A percentile compares a stretch with the other conserved stretches of the same genome.
Conservation (phyloP, 2,888 invertebrate genomes). For the Notocelia uddmanniana region DNA sequence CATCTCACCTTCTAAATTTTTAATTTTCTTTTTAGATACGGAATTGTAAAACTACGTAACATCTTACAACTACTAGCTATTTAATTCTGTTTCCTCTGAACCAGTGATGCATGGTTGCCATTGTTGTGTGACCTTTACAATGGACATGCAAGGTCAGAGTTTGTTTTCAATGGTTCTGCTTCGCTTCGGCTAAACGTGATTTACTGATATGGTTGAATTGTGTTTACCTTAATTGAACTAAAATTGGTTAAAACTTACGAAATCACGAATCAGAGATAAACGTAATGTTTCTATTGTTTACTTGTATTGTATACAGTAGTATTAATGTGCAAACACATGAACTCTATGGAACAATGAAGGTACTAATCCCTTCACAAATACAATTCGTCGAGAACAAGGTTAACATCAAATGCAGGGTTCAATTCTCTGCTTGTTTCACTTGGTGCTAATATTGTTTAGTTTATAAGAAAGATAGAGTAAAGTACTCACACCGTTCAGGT, state of each 20-base stretch:
- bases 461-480: too few relatives aligned
- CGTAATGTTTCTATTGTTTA: neutral
- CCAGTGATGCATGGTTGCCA: slow-evolving; percentile 37
- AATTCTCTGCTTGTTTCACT: too few relatives aligned
- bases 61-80: neutral
- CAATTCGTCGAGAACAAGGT: too few relatives aligned
- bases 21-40: neutral
- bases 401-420: too few relatives aligned
- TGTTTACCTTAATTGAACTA: slow-evolving; percentile 2
- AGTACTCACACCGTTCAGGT: too few relatives aligned
- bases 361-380: too few relatives aligned
- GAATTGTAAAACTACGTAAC: neutral
- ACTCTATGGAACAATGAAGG: too few relatives aligned
- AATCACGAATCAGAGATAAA: neutral
- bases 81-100: slow-evolving; percentile 20
- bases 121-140: slow-evolving; percentile 33
- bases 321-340: too few relatives aligned
- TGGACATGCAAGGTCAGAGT: slow-evolving; percentile 33
- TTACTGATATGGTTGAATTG: slow-evolving; percentile 14
- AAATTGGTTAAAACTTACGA: neutral
- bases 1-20: neutral
- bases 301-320: neutral
- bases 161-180: slow-evolving; percentile 24
- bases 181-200: slow-evolving; percentile 13
- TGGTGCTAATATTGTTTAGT: too few relatives aligned